A percentile compares a stretch with the other conserved stretches of the same genome.
phyloP scores from a whole-genome alignment of 2,888 invertebrate genomes.

The Ophioninae sp. region DNA sequence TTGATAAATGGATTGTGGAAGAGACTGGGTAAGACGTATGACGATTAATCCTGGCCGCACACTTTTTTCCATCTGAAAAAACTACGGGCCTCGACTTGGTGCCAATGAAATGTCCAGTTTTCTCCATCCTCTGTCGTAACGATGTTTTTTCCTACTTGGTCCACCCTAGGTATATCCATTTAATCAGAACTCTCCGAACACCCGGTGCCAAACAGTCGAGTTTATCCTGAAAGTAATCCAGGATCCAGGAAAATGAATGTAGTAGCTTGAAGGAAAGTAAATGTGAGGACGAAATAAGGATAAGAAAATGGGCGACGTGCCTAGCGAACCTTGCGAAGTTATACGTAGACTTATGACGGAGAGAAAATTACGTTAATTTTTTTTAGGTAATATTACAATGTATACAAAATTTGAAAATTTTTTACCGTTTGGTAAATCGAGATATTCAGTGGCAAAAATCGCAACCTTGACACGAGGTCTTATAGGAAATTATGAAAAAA shows the following conservation, averaged over 20 bases:
- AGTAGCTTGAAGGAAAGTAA: background rate
- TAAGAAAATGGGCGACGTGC: constrained; percentile 9
- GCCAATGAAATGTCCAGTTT: constrained; percentile 56
- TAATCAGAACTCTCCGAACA: constrained; percentile 39
- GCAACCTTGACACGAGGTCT: too few species aligned
- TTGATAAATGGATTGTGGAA: background rate
- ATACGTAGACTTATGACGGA: constrained; percentile 25
- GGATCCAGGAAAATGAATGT: constrained; percentile 4
- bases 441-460: too few species aligned
- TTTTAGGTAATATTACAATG: too few species aligned
- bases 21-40: background rate
- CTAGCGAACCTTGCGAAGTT: background rate
- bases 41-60: constrained; percentile 2
- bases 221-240: background rate
- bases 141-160: background rate
- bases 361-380: too few species aligned
- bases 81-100: background rate
- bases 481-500: too few species aligned
- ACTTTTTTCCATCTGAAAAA: background rate
- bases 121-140: constrained; percentile 8
- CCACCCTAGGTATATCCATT: constrained; percentile 42
- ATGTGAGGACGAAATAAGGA: constrained; percentile 3
- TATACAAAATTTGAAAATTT: too few species aligned
- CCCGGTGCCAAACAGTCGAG: constrained; percentile 6
- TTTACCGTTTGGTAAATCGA: too few species aligned